These are phyloP conservation scores for Dipodomys spectabilis DNA, from an alignment of 2,113 vertebrate genomes.

Conservation along the genomic window DNA sequence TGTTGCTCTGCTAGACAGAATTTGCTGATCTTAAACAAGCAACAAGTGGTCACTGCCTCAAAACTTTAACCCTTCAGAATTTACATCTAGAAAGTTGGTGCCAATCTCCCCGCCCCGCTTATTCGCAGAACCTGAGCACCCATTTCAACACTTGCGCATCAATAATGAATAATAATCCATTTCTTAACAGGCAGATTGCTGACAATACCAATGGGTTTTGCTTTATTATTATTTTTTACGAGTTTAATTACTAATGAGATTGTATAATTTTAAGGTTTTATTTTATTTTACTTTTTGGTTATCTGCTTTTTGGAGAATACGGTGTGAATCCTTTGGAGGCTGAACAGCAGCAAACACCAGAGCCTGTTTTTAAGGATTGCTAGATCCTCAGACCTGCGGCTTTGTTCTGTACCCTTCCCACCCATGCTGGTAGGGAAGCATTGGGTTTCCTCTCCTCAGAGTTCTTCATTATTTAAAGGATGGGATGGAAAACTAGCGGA, in stretches of 20 bases:
- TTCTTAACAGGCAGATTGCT: background rate
- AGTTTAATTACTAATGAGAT: background rate
- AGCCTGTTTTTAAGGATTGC: background rate
- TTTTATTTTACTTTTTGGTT: background rate
- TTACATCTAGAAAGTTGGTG: background rate
- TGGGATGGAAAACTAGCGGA: constrained; percentile 54
- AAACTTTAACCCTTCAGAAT: too few species aligned
- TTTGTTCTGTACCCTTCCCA: background rate
- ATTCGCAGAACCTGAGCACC: background rate
- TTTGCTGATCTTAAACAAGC: too few species aligned
- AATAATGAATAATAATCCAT: background rate
- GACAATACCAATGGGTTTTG: background rate
- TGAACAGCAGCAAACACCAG: background rate
- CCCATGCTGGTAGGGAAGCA: background rate
- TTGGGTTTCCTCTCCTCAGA: background rate
- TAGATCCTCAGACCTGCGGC: background rate
- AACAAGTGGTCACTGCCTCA: too few species aligned
- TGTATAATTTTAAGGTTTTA: background rate
- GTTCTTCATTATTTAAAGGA: constrained; percentile 74
- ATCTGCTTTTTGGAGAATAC: background rate
- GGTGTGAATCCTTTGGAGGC: background rate
- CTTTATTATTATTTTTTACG: background rate
- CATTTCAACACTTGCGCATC: background rate
- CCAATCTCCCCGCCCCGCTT: too few species aligned
- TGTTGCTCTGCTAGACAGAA: too few species aligned